Conservation (phyloP, 2,888 invertebrate genomes). For the Allygus modestus region DNA sequence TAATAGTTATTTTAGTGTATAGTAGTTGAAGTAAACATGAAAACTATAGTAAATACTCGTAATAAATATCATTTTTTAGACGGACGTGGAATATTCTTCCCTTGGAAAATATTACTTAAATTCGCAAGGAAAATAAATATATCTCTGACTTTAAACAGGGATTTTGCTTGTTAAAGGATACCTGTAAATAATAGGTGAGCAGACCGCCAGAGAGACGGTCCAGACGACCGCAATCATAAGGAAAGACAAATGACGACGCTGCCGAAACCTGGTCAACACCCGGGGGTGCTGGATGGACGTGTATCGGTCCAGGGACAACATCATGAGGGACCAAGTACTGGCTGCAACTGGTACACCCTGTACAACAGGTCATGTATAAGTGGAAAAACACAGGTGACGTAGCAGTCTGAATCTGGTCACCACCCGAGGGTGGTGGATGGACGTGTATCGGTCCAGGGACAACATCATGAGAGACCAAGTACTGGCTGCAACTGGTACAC, state of each 20-base stretch:
- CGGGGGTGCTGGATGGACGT: slow-evolving; percentile 88
- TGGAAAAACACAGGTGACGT: too few species aligned
- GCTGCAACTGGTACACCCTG: slow-evolving; percentile 88
- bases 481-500: slow-evolving; percentile 87
- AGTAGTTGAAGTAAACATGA: too few species aligned
- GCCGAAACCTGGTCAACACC: slow-evolving; percentile 78
- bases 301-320: slow-evolving; percentile 89
- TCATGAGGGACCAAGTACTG: slow-evolving; percentile 87
- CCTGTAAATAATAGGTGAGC: slow-evolving; percentile 66
- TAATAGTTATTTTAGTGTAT: too few species aligned
- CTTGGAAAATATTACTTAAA: too few species aligned
- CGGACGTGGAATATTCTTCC: too few species aligned
- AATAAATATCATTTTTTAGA: too few species aligned
- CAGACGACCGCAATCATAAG: slow-evolving; percentile 78
- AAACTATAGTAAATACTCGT: too few species aligned
- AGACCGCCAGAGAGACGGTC: slow-evolving; percentile 66
- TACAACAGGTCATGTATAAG: too few species aligned
- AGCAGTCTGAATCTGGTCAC: slow-evolving; percentile 79
- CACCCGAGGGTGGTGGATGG: slow-evolving; percentile 84
- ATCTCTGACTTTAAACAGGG: too few species aligned
- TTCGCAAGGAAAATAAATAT: too few species aligned
- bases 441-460: slow-evolving; percentile 89
- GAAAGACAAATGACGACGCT: slow-evolving; percentile 73
- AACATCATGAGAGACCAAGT: slow-evolving; percentile 87
- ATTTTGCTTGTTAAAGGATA: too few species aligned